phyloP scores from a whole-genome alignment of 2,888 invertebrate genomes.

The Caenorhabditis sinica region DNA sequence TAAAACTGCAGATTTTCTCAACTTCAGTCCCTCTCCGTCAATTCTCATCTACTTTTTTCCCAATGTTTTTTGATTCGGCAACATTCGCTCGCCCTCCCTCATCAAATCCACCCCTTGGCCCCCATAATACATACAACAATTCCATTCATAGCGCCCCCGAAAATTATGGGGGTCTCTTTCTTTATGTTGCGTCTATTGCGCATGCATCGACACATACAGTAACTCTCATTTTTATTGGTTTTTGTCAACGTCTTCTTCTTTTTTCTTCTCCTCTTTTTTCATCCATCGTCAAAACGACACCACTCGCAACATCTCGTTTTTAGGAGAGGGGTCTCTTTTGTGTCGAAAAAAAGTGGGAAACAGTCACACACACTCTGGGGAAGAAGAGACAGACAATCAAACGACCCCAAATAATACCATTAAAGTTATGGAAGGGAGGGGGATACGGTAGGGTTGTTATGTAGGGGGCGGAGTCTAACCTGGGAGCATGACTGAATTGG shows the following conservation, averaged over 20 bases:
- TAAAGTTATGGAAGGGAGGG: constrained; percentile 61
- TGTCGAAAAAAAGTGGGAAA: constrained; percentile 20
- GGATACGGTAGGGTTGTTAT: constrained; percentile 44
- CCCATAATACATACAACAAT: constrained; percentile 9
- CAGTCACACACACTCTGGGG: too few relatives aligned
- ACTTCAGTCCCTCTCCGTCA: background rate
- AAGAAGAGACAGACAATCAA: constrained; percentile 39
- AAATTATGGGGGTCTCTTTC: constrained; percentile 51
- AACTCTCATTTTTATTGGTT: constrained; percentile 71
- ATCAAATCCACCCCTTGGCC: constrained; percentile 8
- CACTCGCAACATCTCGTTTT: constrained; percentile 69
- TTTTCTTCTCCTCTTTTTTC: background rate
- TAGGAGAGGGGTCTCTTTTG: constrained; percentile 18
- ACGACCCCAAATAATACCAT: constrained; percentile 56
- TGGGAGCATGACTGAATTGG: constrained; percentile 69
- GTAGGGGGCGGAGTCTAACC: constrained; percentile 35
- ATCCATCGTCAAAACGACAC: constrained; percentile 6
- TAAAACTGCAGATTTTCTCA: too few relatives aligned
- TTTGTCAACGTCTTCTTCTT: constrained; percentile 45
- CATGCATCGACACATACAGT: constrained; percentile 58
- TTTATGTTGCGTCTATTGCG: background rate
- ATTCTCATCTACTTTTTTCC: background rate
- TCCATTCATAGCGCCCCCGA: constrained; percentile 38
- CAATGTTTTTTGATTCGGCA: constrained; percentile 23
- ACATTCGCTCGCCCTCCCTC: too few relatives aligned